Evolutionary conservation across 2,113 vertebrate species (phyloP), one percentile per base, ranked within the genome.

Genomic region (Ptilorrhoa leucosticta): DNA sequence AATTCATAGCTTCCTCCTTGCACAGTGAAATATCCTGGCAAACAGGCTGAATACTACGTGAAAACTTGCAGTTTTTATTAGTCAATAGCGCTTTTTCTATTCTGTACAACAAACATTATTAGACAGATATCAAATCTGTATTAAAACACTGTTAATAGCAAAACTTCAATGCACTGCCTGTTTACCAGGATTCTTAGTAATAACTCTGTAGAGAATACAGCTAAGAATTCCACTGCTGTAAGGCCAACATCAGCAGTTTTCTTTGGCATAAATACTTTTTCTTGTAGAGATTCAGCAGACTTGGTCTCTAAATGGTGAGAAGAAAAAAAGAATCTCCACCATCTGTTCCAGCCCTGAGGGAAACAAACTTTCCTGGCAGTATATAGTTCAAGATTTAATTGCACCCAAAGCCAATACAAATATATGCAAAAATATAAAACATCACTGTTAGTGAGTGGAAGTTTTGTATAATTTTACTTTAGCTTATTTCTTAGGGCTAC

Each of bases 301-400:
- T 51, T 50, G 4, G 39, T 83, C 22, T 86, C 61, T 91, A 92
- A 95, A 96, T 87, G 76, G 73, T 83, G 21, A 70, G n/a, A 58
- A 65, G 57, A 9, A 35, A 53, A 54, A 31, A 56, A 53, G 21
- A 53, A 54, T 22, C 56, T 83, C 82, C 75, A 89, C 87, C 90
- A 94, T 95, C 96, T 97, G 64, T 77, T 93, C 50, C 37, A 94
- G n/a, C 63, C 58, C 90, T 71, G 30, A 90, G 91, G 68, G 64
- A 86, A 60, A 70, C 13, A 48, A 91, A 86, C 26, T 75, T 96
- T 89, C 82, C 56, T 90, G 75, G 48, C 83, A 92, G 24, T 39
- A 24, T 53, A 87, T 21, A 94, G 87, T 87, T 89, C 45, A 72
- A 63, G 87, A 89, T 50, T 93, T 94, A 95, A 83, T 81, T 88